Evolutionary conservation across 2,888 invertebrate species (phyloP), one percentile per base, ranked within the genome.

Genomic region (Dugesia japonica): DNA sequence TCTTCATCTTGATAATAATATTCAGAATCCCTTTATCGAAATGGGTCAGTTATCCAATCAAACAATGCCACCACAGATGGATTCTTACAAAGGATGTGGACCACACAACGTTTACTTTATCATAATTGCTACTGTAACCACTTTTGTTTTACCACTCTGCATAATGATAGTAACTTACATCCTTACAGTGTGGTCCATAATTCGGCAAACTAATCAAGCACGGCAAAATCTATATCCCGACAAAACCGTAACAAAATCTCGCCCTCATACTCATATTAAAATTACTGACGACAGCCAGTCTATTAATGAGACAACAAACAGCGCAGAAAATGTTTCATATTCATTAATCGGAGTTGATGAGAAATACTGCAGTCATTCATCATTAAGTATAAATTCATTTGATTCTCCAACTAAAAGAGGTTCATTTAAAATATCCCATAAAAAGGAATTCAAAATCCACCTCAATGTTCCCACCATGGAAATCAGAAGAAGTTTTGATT

Each of bases 81-180:
- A 42, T 20, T 79, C 77, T 28, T 80, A 78, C 77, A 80, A 81
- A 76, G 81, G 81, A 23, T 81, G 81, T 73, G 81, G 81, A n/a
- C 81, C 81, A 1, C 80, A 81, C 73, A 80, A 79, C 38, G 78
- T 80, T 1, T 77, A 78, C 17, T 81, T 81, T 73, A 79, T 81
- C 56, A 77, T 81, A 28, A 79, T 80, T 13, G 79, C 81, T 1
- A 80, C 80, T 13, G 80, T 80, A n/a, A 79, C 78, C 1, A 80
- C 81, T 1, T 81, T 81, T 77, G 79, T 80, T 73, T 75, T 81
- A 31, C 81, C 81, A 7, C 78, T 81, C 42, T 76, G 80, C 28
- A 81, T 81, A 74, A 81, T 81, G 81, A 79, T 79, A 15, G 77
- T 80, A 74, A 81, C 79, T 78, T 81, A 81, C 77, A 78, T 80